phyloP scores from a whole-genome alignment of 2,113 vertebrate species.

The Sinocyclocheilus anophthalmus region DNA sequence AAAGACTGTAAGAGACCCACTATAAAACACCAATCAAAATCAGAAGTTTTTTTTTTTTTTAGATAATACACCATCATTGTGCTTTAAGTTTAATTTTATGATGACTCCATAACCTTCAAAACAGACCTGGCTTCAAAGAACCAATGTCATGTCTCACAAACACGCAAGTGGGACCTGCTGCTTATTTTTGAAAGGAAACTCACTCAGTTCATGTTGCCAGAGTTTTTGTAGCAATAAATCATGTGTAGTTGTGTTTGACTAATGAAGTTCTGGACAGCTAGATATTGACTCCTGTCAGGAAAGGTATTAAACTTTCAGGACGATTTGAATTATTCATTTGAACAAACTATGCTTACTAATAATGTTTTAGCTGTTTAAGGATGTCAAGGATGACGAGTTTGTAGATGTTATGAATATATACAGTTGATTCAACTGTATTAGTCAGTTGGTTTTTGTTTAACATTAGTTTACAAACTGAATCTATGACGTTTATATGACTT shows the following conservation, averaged over 20 bases:
- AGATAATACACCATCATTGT: background rate
- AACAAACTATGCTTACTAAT: constrained; percentile 13
- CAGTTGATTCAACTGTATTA: background rate
- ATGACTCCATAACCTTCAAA: background rate
- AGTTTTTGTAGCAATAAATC: constrained; percentile 10
- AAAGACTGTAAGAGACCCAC: constrained; percentile 54
- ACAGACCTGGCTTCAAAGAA: background rate
- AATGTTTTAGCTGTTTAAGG: background rate
- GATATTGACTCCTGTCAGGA: background rate
- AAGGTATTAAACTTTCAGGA: background rate
- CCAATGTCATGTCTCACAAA: background rate
- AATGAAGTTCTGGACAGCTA: background rate
- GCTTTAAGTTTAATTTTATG: background rate
- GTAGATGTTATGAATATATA: constrained; percentile 1
- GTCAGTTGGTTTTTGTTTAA: background rate
- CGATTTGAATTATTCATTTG: background rate
- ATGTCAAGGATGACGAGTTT: background rate
- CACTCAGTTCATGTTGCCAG: constrained; percentile 7
- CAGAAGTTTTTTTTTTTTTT: background rate
- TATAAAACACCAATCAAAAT: constrained; percentile 17
- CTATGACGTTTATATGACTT: constrained; percentile 6
- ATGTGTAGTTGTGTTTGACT: constrained; percentile 1
- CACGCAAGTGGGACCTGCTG: constrained; percentile 63
- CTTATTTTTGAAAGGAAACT: constrained; percentile 54
- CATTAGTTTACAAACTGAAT: background rate